A percentile compares a stretch with the other conserved stretches of the same genome.
Evolutionary conservation across 2,797 vertebrate genomes (phyloP).

Genomic region (Silurus aristotelis): DNA sequence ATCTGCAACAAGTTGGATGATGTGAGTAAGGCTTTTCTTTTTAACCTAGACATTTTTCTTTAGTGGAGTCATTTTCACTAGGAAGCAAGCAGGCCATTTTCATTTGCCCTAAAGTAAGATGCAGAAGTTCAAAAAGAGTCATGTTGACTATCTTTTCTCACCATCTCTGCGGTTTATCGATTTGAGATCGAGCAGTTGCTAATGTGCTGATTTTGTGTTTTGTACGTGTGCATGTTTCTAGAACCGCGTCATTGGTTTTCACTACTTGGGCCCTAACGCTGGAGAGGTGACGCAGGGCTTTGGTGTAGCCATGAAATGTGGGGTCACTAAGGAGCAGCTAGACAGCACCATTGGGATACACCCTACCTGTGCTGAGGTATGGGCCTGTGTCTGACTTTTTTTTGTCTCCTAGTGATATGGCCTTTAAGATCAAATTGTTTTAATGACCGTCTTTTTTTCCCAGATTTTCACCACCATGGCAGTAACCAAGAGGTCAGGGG

Average conservation of each 20-base stretch:
- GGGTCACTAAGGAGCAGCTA: conserved; percentile 87
- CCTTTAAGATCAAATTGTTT: background rate
- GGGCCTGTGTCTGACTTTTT: background rate
- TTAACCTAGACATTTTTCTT: background rate
- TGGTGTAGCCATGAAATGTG: conserved; percentile 92
- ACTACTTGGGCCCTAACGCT: conserved; percentile 92
- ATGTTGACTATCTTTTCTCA: background rate
- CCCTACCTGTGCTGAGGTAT: conserved; percentile 94
- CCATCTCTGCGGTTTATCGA: background rate
- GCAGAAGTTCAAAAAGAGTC: background rate
- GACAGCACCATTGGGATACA: conserved; percentile 93
- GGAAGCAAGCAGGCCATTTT: background rate
- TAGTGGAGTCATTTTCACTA: background rate
- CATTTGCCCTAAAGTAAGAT: background rate
- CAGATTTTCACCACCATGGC: conserved; percentile 92
- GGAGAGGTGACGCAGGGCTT: conserved; percentile 96
- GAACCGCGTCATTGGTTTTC: conserved; percentile 91
- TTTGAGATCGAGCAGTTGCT: background rate
- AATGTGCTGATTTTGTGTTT: conserved; percentile 11
- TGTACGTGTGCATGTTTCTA: conserved; percentile 55
- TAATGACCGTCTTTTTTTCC: background rate
- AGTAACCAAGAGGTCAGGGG: conserved; percentile 88
- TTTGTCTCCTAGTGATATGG: background rate
- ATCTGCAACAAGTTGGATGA: conserved; percentile 87
- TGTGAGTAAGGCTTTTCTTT: conserved; percentile 68